Conservation (phyloP, 2,113 vertebrate species). For the Poeciliopsis retropinna region DNA sequence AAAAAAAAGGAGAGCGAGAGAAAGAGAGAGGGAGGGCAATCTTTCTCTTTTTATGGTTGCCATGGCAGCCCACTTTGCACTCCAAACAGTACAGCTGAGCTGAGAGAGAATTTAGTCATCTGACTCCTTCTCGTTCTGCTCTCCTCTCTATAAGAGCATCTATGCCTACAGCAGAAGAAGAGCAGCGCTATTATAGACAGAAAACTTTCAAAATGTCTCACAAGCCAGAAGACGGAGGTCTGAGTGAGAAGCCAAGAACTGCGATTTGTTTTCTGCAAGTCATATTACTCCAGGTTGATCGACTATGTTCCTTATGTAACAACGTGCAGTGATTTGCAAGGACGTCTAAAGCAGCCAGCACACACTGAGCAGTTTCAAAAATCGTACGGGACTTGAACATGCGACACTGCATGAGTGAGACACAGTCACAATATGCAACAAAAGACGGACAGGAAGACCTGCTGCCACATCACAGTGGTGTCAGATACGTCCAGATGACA, state of each 20-base stretch:
- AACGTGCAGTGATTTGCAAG: not conserved
- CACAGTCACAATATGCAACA: not conserved
- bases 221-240: not conserved
- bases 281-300: no score
- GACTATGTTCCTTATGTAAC: no score
- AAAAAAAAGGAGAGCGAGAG: no score
- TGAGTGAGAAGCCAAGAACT: not conserved
- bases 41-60: constrained; percentile 72
- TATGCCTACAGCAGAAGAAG: constrained; percentile 40
- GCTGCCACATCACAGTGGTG: not conserved
- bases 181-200: constrained; percentile 10
- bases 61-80: constrained; percentile 75
- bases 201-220: constrained; percentile 45
- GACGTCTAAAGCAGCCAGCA: not conserved
- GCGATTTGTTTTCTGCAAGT: no score
- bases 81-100: constrained; percentile 72
- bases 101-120: constrained; percentile 67
- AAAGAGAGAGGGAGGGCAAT: constrained; percentile 24
- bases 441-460: not conserved
- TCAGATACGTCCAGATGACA: not conserved
- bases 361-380: not conserved
- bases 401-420: not conserved
- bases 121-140: constrained; percentile 42
- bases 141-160: constrained; percentile 41
- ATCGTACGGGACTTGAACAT: not conserved